Conservation (phyloP, 2,113 vertebrate genomes). For the Silurus meridionalis region DNA sequence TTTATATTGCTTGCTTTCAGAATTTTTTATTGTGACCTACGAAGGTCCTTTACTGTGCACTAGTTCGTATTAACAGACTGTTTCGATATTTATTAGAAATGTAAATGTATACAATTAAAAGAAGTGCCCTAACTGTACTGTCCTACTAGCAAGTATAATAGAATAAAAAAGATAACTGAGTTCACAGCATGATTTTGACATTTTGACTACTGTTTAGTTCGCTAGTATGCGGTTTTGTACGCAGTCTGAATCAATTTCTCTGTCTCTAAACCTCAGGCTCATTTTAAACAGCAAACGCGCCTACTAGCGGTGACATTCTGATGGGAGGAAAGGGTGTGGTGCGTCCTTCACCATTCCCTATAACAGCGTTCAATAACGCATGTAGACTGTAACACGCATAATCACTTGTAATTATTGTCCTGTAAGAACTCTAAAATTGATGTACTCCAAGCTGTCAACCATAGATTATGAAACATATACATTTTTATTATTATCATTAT, state of each 20-base stretch:
- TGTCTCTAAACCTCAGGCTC: slow-evolving; percentile 31
- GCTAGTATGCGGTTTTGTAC: not conserved
- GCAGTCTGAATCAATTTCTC: slow-evolving; percentile 29
- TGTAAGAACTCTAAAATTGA: not conserved
- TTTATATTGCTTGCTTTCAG: not conserved
- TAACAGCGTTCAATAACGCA: slow-evolving; percentile 14
- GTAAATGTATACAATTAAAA: not conserved
- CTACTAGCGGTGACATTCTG: slow-evolving; percentile 72
- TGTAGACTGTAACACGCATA: not conserved
- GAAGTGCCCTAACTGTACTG: not conserved
- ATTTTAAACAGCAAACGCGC: slow-evolving; percentile 77
- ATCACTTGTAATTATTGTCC: not conserved
- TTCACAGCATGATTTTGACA: not conserved
- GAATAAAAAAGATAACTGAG: not conserved
- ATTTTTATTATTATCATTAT: not conserved
- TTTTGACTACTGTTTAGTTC: not conserved
- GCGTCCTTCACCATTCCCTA: slow-evolving; percentile 12
- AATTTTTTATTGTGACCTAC: not conserved
- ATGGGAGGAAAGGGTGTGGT: slow-evolving; percentile 61
- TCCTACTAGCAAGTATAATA: not conserved
- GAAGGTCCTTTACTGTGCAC: not conserved
- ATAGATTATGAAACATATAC: not conserved
- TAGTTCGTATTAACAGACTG: not conserved
- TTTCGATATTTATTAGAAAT: not conserved
- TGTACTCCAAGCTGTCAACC: not conserved